Evolutionary conservation across 2,113 vertebrate genomes (phyloP).

Genomic region (Pogonocichla stellata): DNA sequence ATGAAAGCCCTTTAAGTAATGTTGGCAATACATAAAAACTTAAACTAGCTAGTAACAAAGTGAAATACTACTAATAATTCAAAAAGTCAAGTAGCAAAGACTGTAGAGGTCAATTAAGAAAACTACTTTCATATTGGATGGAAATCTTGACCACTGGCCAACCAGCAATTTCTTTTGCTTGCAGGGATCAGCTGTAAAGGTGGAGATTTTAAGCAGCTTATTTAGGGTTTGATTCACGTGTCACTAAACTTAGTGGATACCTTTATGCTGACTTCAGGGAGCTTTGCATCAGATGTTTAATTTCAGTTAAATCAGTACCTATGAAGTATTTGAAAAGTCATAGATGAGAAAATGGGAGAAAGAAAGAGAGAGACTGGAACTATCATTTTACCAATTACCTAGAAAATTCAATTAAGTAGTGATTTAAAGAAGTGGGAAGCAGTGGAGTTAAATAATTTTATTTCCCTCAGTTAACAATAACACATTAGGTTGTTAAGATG

Average conservation of each 20-base stretch:
- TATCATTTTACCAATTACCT: neutral
- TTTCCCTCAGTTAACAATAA: constrained; percentile 22
- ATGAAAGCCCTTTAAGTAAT: neutral
- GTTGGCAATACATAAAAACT: neutral
- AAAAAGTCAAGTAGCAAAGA: neutral
- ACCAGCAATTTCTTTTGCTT: neutral
- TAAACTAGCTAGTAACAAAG: neutral
- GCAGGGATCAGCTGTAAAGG: neutral
- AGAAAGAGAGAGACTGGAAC: neutral
- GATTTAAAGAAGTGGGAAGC: neutral
- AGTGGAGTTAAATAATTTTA: constrained; percentile 6
- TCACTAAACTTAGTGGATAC: neutral
- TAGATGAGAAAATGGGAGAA: neutral
- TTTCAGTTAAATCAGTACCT: neutral
- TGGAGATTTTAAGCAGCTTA: neutral
- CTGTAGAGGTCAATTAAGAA: neutral
- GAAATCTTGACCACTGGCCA: neutral
- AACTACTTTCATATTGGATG: neutral
- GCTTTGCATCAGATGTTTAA: neutral
- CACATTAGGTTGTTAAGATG: neutral
- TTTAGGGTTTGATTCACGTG: neutral
- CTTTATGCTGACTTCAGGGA: neutral
- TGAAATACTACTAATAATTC: neutral
- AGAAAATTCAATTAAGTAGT: constrained; percentile 23
- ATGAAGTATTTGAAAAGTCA: neutral